phyloP scores from a whole-genome alignment of 2,113 vertebrate genomes.

The Trichomycterus rosablanca region DNA sequence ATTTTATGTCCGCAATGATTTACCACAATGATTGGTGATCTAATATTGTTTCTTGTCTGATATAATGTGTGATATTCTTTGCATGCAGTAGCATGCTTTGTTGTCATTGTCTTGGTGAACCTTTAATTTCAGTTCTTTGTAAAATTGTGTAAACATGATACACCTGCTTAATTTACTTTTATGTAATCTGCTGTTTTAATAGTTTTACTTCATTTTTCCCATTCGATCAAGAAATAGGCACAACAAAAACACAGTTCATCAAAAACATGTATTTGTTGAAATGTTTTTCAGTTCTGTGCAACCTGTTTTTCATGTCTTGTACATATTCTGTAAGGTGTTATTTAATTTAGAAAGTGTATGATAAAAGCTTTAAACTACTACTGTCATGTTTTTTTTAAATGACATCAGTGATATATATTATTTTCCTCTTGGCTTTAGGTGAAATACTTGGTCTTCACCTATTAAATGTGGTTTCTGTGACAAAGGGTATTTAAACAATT shows the following conservation, averaged over 20 bases:
- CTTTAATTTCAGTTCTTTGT: slow-evolving; percentile 52
- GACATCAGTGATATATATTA: no score
- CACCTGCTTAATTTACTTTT: slow-evolving; percentile 34
- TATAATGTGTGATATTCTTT: slow-evolving; percentile 10
- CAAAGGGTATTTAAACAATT: no score
- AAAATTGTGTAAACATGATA: background rate
- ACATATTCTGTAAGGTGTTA: slow-evolving; percentile 57
- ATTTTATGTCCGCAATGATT: background rate
- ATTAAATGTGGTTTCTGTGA: background rate
- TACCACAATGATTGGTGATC: slow-evolving; percentile 3
- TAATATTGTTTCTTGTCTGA: slow-evolving; percentile 16
- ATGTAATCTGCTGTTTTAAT: slow-evolving; percentile 11
- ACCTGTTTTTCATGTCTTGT: slow-evolving; percentile 46
- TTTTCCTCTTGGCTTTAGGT: slow-evolving; percentile 1
- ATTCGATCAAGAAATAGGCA: slow-evolving; percentile 21
- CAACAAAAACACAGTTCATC: slow-evolving; percentile 16
- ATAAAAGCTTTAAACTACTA: slow-evolving; percentile 59
- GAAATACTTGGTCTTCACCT: background rate
- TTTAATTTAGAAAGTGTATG: slow-evolving; percentile 54
- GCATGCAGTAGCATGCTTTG: slow-evolving; percentile 31
- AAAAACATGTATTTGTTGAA: slow-evolving; percentile 21
- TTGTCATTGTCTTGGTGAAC: slow-evolving; percentile 7
- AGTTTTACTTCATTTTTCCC: background rate
- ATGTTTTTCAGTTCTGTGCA: slow-evolving; percentile 11
- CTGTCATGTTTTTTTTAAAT: slow-evolving; percentile 31